Evolutionary conservation across 2,797 vertebrate species (phyloP), one percentile per base, ranked within the genome.

Genomic region (Gymnothorax reevesii): DNA sequence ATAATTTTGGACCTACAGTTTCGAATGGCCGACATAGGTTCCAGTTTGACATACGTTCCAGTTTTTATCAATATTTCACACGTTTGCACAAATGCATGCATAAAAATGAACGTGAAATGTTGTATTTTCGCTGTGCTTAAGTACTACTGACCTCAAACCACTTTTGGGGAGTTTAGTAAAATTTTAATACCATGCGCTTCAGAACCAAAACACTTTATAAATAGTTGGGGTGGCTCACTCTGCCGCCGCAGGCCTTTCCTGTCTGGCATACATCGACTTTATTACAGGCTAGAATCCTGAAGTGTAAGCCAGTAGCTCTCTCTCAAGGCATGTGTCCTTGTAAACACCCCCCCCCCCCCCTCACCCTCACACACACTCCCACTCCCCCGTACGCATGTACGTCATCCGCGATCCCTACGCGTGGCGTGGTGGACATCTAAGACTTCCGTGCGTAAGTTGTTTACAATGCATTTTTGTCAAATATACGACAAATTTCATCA

Each of bases 281-380:
- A 79, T 82, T 27, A 42, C 88, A 42, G 73, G 33, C 73, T 42
- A 49, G 87, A 84, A 17, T 87, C 85, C 73, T 64, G 59, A 15
- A 71, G 77, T 66, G 83, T 82, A 89, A 83, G 69, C 33, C 25
- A 55, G 88, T 20, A 92, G 89, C 89, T 89, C 89, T 83, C 91
- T 92, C 88, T 87, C 54, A 88, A 87, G 87, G 86, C 88, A 69
- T 91, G 89, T 92, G 89, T 87, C 87, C 82, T 91, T 42, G 33
- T 42, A 42, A 42, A 42, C 33, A 42, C 33, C 33, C 33, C 33
- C 33, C 33, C n/a, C n/a, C n/a, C n/a, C n/a, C n/a, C n/a, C n/a
- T n/a, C n/a, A n/a, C n/a, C n/a, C n/a, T n/a, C n/a, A n/a, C n/a
- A n/a, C n/a, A n/a, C n/a, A n/a, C n/a, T n/a, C n/a, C n/a, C n/a